phyloP scores from a whole-genome alignment of 2,888 invertebrate species.

The Agonopterix heracliana region DNA sequence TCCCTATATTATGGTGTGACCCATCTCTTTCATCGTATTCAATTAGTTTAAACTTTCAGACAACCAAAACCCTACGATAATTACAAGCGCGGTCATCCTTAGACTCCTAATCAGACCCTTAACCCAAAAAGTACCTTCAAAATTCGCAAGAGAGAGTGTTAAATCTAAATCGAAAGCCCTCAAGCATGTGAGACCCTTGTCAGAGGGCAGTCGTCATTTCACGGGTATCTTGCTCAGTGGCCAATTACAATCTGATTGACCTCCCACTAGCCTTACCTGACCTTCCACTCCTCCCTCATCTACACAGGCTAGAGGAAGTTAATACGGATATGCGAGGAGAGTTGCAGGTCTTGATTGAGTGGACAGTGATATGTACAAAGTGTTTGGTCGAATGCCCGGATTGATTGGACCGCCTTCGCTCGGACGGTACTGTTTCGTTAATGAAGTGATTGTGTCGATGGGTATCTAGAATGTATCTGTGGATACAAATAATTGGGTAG shows the following conservation, averaged over 20 bases:
- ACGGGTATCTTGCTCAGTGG: conserved; percentile 65
- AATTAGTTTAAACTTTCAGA: no score
- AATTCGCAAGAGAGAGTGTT: conserved; percentile 27
- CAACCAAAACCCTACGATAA: no score
- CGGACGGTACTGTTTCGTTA: conserved; percentile 42
- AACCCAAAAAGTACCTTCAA: neutral
- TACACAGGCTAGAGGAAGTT: conserved; percentile 1
- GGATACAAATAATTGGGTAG: no score
- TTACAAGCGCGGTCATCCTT: no score
- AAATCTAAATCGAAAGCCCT: conserved; percentile 47
- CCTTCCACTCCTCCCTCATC: conserved; percentile 17
- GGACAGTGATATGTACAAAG: conserved; percentile 40
- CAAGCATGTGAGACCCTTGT: conserved; percentile 57
- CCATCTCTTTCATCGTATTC: no score
- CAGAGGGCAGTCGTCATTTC: conserved; percentile 66
- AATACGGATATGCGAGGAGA: conserved; percentile 15
- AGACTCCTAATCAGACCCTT: no score
- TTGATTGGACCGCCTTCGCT: conserved; percentile 57
- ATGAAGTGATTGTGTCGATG: conserved; percentile 45
- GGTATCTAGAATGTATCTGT: no score
- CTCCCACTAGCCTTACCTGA: conserved; percentile 32
- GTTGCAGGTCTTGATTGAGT: conserved; percentile 27
- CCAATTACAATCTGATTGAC: conserved; percentile 71
- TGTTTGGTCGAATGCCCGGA: conserved; percentile 59
- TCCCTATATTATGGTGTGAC: no score